These are phyloP conservation scores for Zonotrichia leucophrys DNA, from an alignment of 2,113 vertebrate genomes.

Conservation along the genomic window DNA sequence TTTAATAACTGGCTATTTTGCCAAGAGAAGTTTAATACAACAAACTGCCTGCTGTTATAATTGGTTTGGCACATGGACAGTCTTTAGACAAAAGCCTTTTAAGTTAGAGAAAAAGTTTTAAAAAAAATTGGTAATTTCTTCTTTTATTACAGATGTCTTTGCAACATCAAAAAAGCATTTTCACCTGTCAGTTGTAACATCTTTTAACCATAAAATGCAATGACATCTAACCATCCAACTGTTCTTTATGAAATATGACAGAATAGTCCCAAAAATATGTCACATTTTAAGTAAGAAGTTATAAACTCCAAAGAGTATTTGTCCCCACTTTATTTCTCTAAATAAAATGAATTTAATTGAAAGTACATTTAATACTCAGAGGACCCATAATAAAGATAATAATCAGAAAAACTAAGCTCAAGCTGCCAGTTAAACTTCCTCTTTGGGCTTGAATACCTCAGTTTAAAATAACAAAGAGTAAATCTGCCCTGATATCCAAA, in stretches of 20 bases:
- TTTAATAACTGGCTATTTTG: not conserved
- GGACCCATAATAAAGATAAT: not conserved
- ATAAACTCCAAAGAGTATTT: not conserved
- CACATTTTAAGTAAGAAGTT: not conserved
- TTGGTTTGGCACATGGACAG: not conserved
- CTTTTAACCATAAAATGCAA: not conserved
- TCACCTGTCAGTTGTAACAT: not conserved
- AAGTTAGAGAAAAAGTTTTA: not conserved
- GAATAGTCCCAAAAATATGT: not conserved
- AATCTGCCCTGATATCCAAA: not conserved
- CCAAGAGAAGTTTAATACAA: not conserved
- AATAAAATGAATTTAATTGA: not conserved
- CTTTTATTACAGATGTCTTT: not conserved
- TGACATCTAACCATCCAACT: not conserved
- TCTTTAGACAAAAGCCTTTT: not conserved
- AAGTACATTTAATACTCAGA: not conserved
- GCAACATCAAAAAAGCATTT: not conserved
- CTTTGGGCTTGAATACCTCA: not conserved
- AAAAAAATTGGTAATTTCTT: not conserved
- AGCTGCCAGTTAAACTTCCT: not conserved
- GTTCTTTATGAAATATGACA: not conserved
- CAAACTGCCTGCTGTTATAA: not conserved
- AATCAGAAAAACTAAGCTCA: not conserved
- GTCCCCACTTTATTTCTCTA: not conserved
- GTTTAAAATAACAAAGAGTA: not conserved